Base-by-base conservation (phyloP, 2,113 vertebrate species). In the Notothenia rossii region DNA sequence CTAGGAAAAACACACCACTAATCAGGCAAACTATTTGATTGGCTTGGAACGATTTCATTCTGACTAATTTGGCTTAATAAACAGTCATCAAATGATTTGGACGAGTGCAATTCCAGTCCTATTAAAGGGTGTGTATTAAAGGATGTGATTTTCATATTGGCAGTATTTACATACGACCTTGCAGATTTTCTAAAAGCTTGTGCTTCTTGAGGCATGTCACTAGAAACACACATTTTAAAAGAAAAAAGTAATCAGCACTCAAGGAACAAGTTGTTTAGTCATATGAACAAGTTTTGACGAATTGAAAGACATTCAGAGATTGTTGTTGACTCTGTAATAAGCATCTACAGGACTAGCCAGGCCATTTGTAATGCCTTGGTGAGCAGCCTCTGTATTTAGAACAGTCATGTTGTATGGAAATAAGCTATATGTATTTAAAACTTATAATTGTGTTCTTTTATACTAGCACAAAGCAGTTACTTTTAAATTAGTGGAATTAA, bases 361-460 rank as follows among this genome's bases (percentile, higher is more conserved):
- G 62, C 54, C 49, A 46, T 82, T 72, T 86, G 89, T 90, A 83
- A 94, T 93, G 93, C 94, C 86, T 94, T 94, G 89, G 76, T 94
- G 94, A 95, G 89, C 94, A 95, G 89, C 89, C 80, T 73, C 84
- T 86, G 91, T 91, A 92, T 95, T 95, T 93, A 91, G 86, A 94
- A 91, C 86, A 82, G 90, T 93, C 94, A 94, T 94, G 94, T 91
- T 93, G 95, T 94, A 95, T 94, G 94, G 94, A 95, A 96, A 95
- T 95, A 94, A 93, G 93, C 93, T 94, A 95, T 94, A 94, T 94
- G 93, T 92, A 93, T 92, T 96, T 94, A 93, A 95, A 95, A 94
- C 92, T 95, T 94, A 94, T 96, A 96, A 96, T 96, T 95, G 92
- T 92, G 87, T 91, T 94, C 95, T 91, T 95, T 96, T 92, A 95